phyloP scores from a whole-genome alignment of 1,140 invertebrate species.

The Metaphire vulgaris region DNA sequence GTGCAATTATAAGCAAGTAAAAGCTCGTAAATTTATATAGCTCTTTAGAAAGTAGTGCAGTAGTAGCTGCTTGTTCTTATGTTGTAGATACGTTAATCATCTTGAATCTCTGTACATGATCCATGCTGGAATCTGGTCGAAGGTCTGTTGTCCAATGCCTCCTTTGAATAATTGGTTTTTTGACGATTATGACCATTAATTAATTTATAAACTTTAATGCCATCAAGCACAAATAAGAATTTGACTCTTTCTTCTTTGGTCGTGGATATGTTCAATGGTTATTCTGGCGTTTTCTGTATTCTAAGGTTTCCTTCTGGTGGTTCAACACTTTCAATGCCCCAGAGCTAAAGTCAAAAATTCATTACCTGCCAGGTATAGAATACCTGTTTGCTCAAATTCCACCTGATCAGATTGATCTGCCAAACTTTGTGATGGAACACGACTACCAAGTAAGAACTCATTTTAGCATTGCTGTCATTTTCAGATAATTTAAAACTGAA shows the following conservation, averaged over 20 bases:
- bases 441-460: conserved; percentile 75
- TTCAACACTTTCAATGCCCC: conserved; percentile 94
- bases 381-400: conserved; percentile 83
- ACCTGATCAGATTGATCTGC: conserved; percentile 84
- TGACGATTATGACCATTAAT: no score
- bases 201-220: no score
- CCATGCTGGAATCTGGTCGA: not conserved
- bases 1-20: not conserved
- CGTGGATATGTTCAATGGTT: conserved; percentile 22
- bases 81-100: not conserved
- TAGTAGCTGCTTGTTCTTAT: not conserved
- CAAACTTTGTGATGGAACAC: conserved; percentile 87
- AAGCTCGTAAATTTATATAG: not conserved
- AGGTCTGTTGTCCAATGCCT: not conserved
- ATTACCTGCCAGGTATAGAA: conserved; percentile 80
- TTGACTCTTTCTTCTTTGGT: not conserved
- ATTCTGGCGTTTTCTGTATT: conserved; percentile 31
- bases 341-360: conserved; percentile 86
- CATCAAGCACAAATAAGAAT: no score
- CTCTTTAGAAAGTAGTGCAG: not conserved
- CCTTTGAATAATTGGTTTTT: not conserved
- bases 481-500: no score
- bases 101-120: not conserved
- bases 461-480: no score
- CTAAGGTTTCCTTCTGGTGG: conserved; percentile 97